A percentile compares a stretch with the other conserved stretches of the same genome.
Conservation (phyloP, 1,140 invertebrate genomes). For the Tetranychus cinnabarinus region DNA sequence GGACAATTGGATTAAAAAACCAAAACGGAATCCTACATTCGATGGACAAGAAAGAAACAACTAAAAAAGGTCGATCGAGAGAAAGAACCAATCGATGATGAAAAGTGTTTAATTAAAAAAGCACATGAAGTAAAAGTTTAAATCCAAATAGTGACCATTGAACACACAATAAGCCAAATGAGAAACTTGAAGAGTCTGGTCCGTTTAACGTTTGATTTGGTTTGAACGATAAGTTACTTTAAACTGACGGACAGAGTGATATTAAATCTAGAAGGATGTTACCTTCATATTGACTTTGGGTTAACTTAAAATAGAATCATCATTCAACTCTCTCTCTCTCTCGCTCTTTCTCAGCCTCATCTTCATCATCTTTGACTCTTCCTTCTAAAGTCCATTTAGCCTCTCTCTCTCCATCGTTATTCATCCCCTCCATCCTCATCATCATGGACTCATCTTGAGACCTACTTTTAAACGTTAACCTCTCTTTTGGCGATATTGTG, state of each 20-base stretch:
- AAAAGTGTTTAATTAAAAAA: too few relatives aligned
- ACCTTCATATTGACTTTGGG: not conserved
- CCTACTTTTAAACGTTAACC: not conserved
- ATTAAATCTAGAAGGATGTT: not conserved
- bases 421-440: not conserved
- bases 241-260: not conserved
- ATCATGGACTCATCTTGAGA: not conserved
- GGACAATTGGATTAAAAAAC: too few relatives aligned
- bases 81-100: too few relatives aligned
- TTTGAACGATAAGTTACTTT: not conserved
- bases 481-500: not conserved
- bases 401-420: not conserved
- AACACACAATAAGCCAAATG: too few relatives aligned
- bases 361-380: not conserved
- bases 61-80: too few relatives aligned
- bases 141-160: too few relatives aligned
- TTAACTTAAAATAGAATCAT: not conserved
- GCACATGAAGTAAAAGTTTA: too few relatives aligned
- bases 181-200: not conserved
- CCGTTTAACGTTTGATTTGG: not conserved
- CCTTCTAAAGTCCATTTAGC: not conserved
- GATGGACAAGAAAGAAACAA: too few relatives aligned
- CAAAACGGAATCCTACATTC: too few relatives aligned
- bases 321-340: not conserved
- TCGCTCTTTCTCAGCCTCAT: not conserved